These are phyloP conservation scores for Panzeria rudis DNA, from an alignment of 2,888 invertebrate genomes.

Conservation along the genomic window DNA sequence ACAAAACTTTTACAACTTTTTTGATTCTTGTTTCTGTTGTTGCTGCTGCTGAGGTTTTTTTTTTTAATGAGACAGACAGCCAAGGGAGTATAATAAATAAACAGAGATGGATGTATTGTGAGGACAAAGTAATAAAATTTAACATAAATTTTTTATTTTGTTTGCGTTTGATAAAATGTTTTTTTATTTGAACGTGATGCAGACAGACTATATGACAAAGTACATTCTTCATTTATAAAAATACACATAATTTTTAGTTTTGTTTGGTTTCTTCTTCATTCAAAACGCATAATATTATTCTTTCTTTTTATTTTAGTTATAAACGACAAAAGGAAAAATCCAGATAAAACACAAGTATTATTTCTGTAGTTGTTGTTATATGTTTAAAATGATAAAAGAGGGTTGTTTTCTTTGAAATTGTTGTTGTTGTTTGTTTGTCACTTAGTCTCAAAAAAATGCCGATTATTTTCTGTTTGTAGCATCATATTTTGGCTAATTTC, in stretches of 20 bases:
- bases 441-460: constrained; percentile 23
- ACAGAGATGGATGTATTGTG: constrained; percentile 21
- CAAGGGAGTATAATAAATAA: constrained; percentile 32
- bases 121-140: constrained; percentile 27
- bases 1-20: constrained; percentile 60
- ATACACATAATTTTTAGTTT: constrained; percentile 3
- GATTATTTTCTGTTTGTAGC: constrained; percentile 29
- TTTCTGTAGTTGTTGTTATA: constrained; percentile 35
- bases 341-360: constrained; percentile 13
- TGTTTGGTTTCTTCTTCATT: constrained; percentile 6
- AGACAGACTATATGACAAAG: constrained; percentile 6
- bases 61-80: constrained; percentile 19
- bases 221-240: not conserved
- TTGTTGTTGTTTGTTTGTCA: constrained; percentile 25
- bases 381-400: constrained; percentile 45
- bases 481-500: constrained; percentile 40
- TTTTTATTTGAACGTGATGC: constrained; percentile 22
- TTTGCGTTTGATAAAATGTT: constrained; percentile 23
- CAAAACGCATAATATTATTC: not conserved
- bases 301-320: constrained; percentile 15
- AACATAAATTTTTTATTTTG: constrained; percentile 17
- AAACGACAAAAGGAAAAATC: constrained; percentile 15
- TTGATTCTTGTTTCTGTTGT: constrained; percentile 16
- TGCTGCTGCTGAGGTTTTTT: not conserved
- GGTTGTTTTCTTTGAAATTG: constrained; percentile 50